phyloP scores from a whole-genome alignment of 1,140 invertebrate species.

The Anastrepha ludens region DNA sequence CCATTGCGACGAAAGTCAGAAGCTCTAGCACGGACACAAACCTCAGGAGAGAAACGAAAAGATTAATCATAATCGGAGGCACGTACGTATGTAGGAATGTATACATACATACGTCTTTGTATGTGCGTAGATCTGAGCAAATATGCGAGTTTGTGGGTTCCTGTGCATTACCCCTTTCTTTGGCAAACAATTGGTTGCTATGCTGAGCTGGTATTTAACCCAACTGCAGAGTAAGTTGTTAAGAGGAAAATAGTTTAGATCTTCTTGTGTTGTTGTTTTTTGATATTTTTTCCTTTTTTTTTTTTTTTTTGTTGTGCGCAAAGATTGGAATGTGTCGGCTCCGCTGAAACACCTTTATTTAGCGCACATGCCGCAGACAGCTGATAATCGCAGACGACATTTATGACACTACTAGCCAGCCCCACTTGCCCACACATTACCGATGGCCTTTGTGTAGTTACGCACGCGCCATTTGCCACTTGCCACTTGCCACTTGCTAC shows the following conservation, averaged over 20 bases:
- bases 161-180: too few species aligned
- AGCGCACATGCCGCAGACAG: conserved; percentile 18
- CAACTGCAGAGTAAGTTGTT: conserved; percentile 31
- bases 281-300: too few species aligned
- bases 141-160: too few species aligned
- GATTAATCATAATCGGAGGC: too few species aligned
- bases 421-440: neutral
- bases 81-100: neutral
- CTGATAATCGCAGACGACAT: conserved; percentile 51
- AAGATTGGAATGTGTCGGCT: conserved; percentile 14
- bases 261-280: neutral
- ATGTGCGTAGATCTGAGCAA: too few species aligned
- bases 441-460: conserved; percentile 25
- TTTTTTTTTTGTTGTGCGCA: neutral
- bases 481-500: conserved; percentile 48
- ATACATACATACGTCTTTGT: neutral
- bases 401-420: conserved; percentile 33
- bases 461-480: conserved; percentile 51
- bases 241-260: conserved; percentile 28
- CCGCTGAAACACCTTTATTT: conserved; percentile 18
- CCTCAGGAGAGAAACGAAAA: neutral
- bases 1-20: neutral
- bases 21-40: neutral
- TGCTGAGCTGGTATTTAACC: neutral
- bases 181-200: neutral